Evolutionary conservation across 37 sponge, comb jelly and placozoan genomes (phyloP).

Genomic region (Ephydatia muelleri): DNA sequence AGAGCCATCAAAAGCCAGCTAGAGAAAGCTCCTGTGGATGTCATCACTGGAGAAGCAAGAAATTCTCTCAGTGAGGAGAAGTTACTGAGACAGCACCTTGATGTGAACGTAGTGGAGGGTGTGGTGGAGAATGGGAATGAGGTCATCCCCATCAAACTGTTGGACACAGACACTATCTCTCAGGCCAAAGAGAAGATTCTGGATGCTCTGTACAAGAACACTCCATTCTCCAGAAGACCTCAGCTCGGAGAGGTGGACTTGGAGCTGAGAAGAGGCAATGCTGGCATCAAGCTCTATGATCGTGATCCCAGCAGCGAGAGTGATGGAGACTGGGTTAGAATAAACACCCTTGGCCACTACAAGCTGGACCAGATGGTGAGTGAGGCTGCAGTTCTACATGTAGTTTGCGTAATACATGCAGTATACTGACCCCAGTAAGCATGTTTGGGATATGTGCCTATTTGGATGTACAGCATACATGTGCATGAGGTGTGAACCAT

Average conservation of each 20-base stretch:
- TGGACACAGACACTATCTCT: slow-evolving; percentile 93
- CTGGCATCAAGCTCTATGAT: slow-evolving; percentile 63
- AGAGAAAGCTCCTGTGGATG: slow-evolving; percentile 97
- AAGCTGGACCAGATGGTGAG: slow-evolving; percentile 81
- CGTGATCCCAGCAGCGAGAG: slow-evolving; percentile 77
- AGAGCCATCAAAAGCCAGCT: slow-evolving; percentile 92
- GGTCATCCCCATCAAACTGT: slow-evolving; percentile 71
- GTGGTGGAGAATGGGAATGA: slow-evolving; percentile 59
- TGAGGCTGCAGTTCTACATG: neutral
- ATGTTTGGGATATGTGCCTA: too few relatives aligned
- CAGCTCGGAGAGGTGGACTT: slow-evolving; percentile 68
- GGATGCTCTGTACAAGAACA: slow-evolving; percentile 70
- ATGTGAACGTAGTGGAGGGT: slow-evolving; percentile 82
- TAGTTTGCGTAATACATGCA: too few relatives aligned
- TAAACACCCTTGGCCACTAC: slow-evolving; percentile 97
- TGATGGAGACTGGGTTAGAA: slow-evolving; percentile 79
- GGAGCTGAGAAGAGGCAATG: slow-evolving; percentile 32
- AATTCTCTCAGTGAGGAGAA: slow-evolving; percentile 91
- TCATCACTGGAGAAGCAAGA: slow-evolving; percentile 88
- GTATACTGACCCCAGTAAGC: too few relatives aligned
- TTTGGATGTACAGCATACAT: too few relatives aligned
- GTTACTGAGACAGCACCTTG: slow-evolving; percentile 84
- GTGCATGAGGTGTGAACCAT: too few relatives aligned
- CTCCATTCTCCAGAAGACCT: slow-evolving; percentile 67
- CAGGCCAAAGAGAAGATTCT: slow-evolving; percentile 97